These are phyloP conservation scores for Calliphora vicina DNA, from an alignment of 1,140 invertebrate species.

Conservation along the genomic window DNA sequence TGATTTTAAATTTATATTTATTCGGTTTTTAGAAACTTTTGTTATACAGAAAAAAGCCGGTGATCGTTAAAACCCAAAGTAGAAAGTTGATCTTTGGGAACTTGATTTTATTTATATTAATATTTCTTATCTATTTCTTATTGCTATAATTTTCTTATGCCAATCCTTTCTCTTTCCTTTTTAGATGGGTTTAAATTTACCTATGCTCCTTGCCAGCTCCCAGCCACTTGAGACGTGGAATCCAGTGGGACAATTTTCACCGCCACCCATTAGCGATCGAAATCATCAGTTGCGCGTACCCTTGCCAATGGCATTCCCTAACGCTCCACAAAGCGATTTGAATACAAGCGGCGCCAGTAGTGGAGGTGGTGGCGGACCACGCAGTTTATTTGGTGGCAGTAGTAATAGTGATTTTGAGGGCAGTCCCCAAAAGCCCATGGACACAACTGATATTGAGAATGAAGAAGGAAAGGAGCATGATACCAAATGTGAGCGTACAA, in stretches of 20 bases:
- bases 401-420: conserved; percentile 57
- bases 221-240: conserved; percentile 58
- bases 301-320: conserved; percentile 47
- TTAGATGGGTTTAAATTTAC: conserved; percentile 59
- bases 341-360: conserved; percentile 18
- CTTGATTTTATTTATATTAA: too few relatives aligned
- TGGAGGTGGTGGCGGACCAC: conserved; percentile 37
- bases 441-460: conserved; percentile 58
- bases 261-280: conserved; percentile 46
- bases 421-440: conserved; percentile 58
- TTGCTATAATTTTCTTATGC: background rate
- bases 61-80: too few relatives aligned
- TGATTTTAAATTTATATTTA: too few relatives aligned
- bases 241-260: conserved; percentile 55
- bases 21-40: too few relatives aligned
- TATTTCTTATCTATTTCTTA: too few relatives aligned
- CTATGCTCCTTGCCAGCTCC: conserved; percentile 57
- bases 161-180: conserved; percentile 41
- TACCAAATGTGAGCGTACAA: conserved; percentile 51
- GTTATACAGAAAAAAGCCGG: too few relatives aligned
- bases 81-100: too few relatives aligned
- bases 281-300: conserved; percentile 48
- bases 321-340: conserved; percentile 17
- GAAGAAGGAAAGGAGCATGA: conserved; percentile 44
- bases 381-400: conserved; percentile 46